Base-by-base conservation (phyloP, 2,888 invertebrate genomes). In the Melinaea marsaeus region DNA sequence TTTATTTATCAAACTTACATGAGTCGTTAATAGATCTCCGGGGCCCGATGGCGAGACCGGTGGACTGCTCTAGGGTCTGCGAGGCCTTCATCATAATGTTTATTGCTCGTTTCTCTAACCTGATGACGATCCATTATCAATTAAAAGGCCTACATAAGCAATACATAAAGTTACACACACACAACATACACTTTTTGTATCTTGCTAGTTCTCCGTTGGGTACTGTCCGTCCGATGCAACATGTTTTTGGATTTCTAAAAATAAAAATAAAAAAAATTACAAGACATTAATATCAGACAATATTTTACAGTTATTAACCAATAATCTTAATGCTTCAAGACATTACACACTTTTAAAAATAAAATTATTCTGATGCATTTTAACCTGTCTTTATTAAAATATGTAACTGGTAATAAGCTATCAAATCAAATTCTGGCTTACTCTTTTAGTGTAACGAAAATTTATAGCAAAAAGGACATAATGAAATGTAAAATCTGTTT, bases 121-220 rank as follows among this genome's bases (percentile, higher is more conserved):
- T 94, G 69, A 11, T 13, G 54, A 55, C 45, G 47, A 22, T n/a
- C 3, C 6, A 7, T 11, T 51, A 58, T 47, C 33, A 45, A 48
- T 32, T 4, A 33, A 4, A n/a, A 33, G 11, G 45, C 47, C 3
- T 2, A 13, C 4, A 13, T 33, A 55, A 57, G 5, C 51, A 32
- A 7, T 32, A 7, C 2, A 32, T 9, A 11, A n/a, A 48, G 6
- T n/a, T n/a, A n/a, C n/a, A n/a, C n/a, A n/a, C n/a, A n/a, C n/a
- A n/a, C n/a, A n/a, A n/a, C n/a, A n/a, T n/a, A n/a, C n/a, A 95
- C 95, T 89, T 96, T 96, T 79, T 96, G 96, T 69, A 97, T 88
- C 72, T 96, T 93, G 74, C 95, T 95, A 0, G 97, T 95, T 75
- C 94, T 94, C 71, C 96, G 91, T 64, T 92, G 91, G 0, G 95